A percentile compares a stretch with the other conserved stretches of the same genome.
These are phyloP conservation scores for Drosophila phalerata DNA, from an alignment of 2,888 invertebrate species.

Conservation along the genomic window DNA sequence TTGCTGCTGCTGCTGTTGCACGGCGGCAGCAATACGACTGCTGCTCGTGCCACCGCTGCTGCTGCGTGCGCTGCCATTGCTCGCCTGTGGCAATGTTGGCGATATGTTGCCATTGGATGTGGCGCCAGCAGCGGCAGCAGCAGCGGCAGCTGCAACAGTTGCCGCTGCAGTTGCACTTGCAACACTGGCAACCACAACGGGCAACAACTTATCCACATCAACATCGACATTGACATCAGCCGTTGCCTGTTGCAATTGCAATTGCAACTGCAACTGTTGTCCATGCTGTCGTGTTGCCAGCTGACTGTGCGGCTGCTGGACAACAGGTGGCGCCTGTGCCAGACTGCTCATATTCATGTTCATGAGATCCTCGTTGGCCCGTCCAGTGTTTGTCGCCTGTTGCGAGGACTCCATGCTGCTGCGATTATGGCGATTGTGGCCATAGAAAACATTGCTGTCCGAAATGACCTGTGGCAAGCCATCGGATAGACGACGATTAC, in stretches of 20 bases:
- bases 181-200: constrained; percentile 4
- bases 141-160: constrained; percentile 33
- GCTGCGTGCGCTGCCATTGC: constrained; percentile 59
- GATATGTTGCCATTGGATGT: constrained; percentile 80
- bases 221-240: background rate
- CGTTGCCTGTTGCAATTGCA: constrained; percentile 15
- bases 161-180: constrained; percentile 29
- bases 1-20: constrained; percentile 25
- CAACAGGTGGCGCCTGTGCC: constrained; percentile 29
- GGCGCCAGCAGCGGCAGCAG: constrained; percentile 36
- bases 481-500: constrained; percentile 85
- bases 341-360: constrained; percentile 65
- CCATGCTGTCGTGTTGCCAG: background rate
- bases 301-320: constrained; percentile 40
- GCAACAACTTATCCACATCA: constrained; percentile 36
- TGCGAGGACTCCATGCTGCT: constrained; percentile 65
- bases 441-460: constrained; percentile 85
- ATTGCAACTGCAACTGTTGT: constrained; percentile 27
- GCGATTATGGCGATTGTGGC: constrained; percentile 80
- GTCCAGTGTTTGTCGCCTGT: constrained; percentile 24
- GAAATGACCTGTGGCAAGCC: constrained; percentile 85
- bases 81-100: constrained; percentile 64
- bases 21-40: constrained; percentile 77
- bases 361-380: constrained; percentile 66
- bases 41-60: constrained; percentile 43